Percentiles rank a stretch among this genome's conserved stretches.
phyloP scores from a whole-genome alignment of 2,113 vertebrate genomes.

The Chrysemys picta region DNA sequence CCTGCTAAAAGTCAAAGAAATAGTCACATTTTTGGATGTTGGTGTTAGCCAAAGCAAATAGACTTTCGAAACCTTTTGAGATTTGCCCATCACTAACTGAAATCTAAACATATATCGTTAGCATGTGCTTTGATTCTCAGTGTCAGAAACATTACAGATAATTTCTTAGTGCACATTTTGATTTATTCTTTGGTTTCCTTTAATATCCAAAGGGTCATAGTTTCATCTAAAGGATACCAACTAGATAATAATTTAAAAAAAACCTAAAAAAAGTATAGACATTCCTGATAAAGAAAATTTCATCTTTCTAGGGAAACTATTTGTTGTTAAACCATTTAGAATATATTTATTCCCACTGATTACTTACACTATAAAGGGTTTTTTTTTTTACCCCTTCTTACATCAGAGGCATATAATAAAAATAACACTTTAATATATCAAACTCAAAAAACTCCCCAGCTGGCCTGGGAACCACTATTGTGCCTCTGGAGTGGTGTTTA shows the following conservation, averaged over 20 bases:
- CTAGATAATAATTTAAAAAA: neutral
- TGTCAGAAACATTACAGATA: neutral
- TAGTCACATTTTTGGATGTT: neutral
- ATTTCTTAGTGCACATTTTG: neutral
- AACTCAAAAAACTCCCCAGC: neutral
- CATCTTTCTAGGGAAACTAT: neutral
- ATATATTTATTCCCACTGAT: neutral
- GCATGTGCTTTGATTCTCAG: neutral
- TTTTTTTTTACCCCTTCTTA: neutral
- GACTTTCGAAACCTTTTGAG: neutral
- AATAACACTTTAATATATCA: neutral
- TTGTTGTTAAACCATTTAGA: neutral
- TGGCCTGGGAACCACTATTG: neutral
- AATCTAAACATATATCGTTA: neutral
- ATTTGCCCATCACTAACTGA: neutral
- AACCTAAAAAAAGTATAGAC: neutral
- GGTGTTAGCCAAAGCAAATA: neutral
- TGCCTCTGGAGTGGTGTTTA: neutral
- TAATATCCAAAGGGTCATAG: neutral
- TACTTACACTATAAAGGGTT: neutral
- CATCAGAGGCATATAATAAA: slow-evolving; percentile 1
- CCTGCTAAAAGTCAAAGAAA: neutral
- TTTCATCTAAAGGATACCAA: neutral
- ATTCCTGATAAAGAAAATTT: neutral
- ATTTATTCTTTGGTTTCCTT: neutral